A percentile compares a stretch with the other conserved stretches of the same genome.
These are phyloP conservation scores for Macaria liturata DNA, from an alignment of 2,888 invertebrate genomes.

Conservation along the genomic window DNA sequence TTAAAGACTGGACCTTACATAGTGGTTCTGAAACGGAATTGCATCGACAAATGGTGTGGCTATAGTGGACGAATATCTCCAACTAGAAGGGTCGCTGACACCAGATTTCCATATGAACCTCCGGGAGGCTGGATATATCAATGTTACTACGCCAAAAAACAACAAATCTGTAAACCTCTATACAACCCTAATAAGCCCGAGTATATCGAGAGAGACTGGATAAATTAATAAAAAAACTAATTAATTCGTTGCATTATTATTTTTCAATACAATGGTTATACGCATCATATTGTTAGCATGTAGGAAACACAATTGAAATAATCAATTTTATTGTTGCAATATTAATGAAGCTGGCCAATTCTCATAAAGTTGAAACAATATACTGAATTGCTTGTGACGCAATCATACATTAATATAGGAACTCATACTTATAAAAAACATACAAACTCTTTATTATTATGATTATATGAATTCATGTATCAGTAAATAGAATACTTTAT, in stretches of 20 bases:
- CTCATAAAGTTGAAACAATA: constrained; percentile 41
- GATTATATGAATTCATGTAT: no score
- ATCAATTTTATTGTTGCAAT: constrained; percentile 47
- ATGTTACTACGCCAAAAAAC: constrained; percentile 65
- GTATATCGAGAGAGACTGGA: constrained; percentile 47
- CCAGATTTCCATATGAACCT: constrained; percentile 43
- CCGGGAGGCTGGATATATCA: constrained; percentile 66
- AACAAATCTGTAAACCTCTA: constrained; percentile 65
- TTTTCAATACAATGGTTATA: constrained; percentile 13
- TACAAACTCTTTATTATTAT: no score
- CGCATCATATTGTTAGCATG: constrained; percentile 15
- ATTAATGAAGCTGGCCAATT: constrained; percentile 37
- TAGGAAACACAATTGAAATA: constrained; percentile 44
- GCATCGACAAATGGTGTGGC: constrained; percentile 63
- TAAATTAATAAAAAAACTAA: constrained; percentile 8
- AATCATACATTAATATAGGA: constrained; percentile 18
- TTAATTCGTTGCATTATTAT: constrained; percentile 13
- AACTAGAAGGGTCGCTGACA: constrained; percentile 40
- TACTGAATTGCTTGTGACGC: constrained; percentile 39
- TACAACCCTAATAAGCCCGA: constrained; percentile 29
- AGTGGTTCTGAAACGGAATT: constrained; percentile 51
- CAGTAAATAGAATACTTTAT: no score
- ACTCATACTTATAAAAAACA: no score
- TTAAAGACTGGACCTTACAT: constrained; percentile 54
- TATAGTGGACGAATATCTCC: constrained; percentile 49